These are phyloP conservation scores for Melanogrammus aeglefinus DNA, from an alignment of 2,797 vertebrate genomes.

Conservation along the genomic window DNA sequence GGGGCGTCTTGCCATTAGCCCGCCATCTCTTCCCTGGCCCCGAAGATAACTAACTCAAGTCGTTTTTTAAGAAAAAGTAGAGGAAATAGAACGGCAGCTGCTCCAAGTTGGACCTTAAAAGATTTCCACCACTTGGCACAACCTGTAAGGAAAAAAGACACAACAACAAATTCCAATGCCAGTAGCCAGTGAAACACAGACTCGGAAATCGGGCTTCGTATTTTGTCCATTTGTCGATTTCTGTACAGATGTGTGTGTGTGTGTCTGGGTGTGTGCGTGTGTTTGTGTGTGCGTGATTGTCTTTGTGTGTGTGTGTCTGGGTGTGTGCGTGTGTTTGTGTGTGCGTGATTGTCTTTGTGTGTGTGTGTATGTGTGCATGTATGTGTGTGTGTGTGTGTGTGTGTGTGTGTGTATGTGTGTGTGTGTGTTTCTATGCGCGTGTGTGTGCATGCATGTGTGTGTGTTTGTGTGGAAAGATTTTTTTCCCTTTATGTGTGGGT, in stretches of 20 bases:
- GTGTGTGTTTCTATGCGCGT: not conserved
- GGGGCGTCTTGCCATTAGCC: constrained; percentile 27
- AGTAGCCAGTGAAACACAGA: constrained; percentile 17
- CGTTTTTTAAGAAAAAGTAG: constrained; percentile 55
- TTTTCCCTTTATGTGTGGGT: not conserved
- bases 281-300: too few relatives aligned
- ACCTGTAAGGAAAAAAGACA: constrained; percentile 28
- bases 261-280: too few relatives aligned
- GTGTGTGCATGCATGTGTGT: too few relatives aligned
- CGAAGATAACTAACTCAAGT: not conserved
- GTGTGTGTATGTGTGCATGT: too few relatives aligned
- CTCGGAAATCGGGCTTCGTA: constrained; percentile 35
- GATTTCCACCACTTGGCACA: constrained; percentile 43
- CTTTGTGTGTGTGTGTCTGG: too few relatives aligned
- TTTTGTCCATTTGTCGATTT: constrained; percentile 48
- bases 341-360: too few relatives aligned
- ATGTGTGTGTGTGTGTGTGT: too few relatives aligned
- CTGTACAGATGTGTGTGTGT: constrained; percentile 3
- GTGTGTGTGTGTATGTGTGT: too few relatives aligned
- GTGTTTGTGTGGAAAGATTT: not conserved
- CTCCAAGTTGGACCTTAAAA: constrained; percentile 53
- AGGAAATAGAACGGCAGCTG: constrained; percentile 35
- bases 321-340: too few relatives aligned
- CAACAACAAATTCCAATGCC: too few relatives aligned
- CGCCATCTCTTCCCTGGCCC: constrained; percentile 7